phyloP scores from a whole-genome alignment of 2,113 vertebrate species.

The Cyphomyrus plagiostoma region DNA sequence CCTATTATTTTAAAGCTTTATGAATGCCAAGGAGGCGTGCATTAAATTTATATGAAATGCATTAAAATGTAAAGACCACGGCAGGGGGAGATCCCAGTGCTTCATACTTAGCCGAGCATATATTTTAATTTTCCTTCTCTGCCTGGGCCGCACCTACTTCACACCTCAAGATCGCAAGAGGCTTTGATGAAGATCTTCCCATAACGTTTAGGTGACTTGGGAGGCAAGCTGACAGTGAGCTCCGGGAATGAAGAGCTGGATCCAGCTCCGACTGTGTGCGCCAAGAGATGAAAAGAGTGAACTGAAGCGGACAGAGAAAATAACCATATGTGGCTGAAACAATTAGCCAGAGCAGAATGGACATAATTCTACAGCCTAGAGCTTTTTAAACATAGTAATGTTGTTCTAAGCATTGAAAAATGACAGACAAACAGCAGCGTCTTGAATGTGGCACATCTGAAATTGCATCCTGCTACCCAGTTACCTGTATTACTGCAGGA shows the following conservation, averaged over 20 bases:
- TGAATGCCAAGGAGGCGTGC: neutral
- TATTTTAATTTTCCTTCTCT: neutral
- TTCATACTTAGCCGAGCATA: neutral
- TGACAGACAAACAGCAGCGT: neutral
- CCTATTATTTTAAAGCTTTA: neutral
- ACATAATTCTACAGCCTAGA: neutral
- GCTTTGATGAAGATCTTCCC: neutral
- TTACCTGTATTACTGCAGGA: neutral
- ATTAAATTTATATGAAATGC: neutral
- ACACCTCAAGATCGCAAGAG: neutral
- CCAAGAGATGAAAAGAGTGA: neutral
- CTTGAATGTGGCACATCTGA: neutral
- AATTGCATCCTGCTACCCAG: neutral
- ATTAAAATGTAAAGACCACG: neutral
- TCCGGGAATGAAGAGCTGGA: neutral
- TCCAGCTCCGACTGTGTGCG: neutral
- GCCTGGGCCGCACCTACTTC: neutral
- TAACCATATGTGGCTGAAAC: neutral
- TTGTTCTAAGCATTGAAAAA: neutral
- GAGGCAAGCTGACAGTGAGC: neutral
- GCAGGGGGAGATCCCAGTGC: neutral
- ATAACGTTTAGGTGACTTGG: neutral
- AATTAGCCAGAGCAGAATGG: neutral
- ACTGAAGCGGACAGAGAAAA: neutral
- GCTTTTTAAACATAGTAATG: neutral